Base-by-base conservation (phyloP, 2,888 invertebrate species). In the Caenorhabditis sp. region DNA sequence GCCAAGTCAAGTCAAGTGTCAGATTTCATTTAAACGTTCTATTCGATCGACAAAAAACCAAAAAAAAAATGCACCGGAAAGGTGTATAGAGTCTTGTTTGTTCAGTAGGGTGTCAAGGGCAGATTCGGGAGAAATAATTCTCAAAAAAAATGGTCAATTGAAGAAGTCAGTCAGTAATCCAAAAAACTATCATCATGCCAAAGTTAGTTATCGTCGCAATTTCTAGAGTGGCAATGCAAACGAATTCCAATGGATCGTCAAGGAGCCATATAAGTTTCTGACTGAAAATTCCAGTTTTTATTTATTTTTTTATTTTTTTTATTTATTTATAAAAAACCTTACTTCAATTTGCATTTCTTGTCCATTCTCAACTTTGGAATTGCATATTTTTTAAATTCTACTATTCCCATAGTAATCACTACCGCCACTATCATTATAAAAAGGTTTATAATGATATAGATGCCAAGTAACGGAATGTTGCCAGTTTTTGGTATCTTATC, bases 401-500 rank as follows among this genome's bases (percentile, higher is more conserved):
- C 18, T 18, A 61, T 58, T 0, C 37, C 74, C 40, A 76, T 13
- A 15, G 35, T 24, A 18, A 70, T 37, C 15, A 44, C 53, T 53
- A 74, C 50, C 4, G 81, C 69, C 0, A 70, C 8, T 2, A 81
- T 32, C 81, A 81, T 81, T 8, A 81, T 65, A 1, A 51, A 1
- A 11, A 81, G 44, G 24, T 81, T 81, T 4, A 67, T 61, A 24
- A 81, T 69, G 15, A 81, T 76, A 20, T 81, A 81, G 15, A 71
- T 55, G 0, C 76, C 81, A 4, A 81, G 67, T 9, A 81, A 28
- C 15, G 81, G 81, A 13, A 81, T 76, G n/a, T 26, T 70, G 35
- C 72, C 72, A 22, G 81, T 76, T 65, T 61, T 65, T 28, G 81
- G 81, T 15, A 81, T 81, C 32, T 76, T 65, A 28, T 81, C 81